A percentile compares a stretch with the other conserved stretches of the same genome.
Evolutionary conservation across 2,113 vertebrate genomes (phyloP).

Genomic region (Rhodinocichla rosea): DNA sequence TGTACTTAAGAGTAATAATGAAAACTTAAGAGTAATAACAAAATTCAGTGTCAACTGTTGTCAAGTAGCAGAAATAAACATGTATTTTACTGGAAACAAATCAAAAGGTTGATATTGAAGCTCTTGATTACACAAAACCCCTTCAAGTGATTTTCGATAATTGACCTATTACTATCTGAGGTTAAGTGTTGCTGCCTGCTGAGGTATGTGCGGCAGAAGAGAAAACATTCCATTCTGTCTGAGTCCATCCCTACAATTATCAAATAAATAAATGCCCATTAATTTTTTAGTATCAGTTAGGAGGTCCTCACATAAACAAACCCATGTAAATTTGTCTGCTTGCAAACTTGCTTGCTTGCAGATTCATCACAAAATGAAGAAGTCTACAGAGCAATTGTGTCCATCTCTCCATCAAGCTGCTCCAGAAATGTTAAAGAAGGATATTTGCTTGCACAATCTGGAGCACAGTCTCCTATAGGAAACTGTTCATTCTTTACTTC

Average conservation of each 20-base stretch:
- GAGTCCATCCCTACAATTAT: neutral
- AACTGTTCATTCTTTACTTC: neutral
- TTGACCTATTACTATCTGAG: neutral
- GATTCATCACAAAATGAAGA: neutral
- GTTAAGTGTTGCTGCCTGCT: neutral
- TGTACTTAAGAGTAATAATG: neutral
- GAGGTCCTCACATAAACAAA: neutral
- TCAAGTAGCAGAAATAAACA: neutral
- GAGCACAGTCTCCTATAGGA: neutral
- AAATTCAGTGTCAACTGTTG: neutral
- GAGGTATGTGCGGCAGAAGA: neutral
- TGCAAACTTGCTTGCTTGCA: neutral
- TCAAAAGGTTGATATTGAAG: neutral
- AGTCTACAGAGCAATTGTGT: neutral
- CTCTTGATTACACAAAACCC: neutral
- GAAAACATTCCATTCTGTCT: neutral
- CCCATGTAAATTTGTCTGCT: neutral
- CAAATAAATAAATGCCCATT: rapidly evolving
- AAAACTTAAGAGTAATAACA: neutral
- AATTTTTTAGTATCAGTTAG: neutral
- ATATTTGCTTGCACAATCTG: neutral
- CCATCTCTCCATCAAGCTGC: neutral
- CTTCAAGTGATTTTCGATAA: neutral
- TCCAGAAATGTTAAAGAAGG: neutral
- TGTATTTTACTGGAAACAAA: neutral